phyloP scores from a whole-genome alignment of 2,113 vertebrate species.

The Rhinogobius similis region DNA sequence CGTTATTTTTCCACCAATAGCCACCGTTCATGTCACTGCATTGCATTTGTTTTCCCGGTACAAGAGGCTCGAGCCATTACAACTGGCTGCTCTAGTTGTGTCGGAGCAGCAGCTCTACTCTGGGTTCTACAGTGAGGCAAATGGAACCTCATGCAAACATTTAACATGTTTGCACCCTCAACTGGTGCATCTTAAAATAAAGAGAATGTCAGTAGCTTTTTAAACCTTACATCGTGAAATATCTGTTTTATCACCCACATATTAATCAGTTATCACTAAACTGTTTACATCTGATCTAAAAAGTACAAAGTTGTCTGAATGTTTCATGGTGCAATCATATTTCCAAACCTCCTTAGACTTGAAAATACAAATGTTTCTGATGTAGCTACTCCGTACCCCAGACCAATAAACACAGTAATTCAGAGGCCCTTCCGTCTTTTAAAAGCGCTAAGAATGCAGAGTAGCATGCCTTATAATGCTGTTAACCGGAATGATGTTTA shows the following conservation, averaged over 20 bases:
- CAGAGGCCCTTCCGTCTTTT: conserved; percentile 58
- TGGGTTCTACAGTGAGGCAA: neutral
- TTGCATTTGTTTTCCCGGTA: neutral
- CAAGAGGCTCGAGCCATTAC: neutral
- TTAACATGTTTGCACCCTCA: no score
- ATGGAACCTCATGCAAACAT: no score
- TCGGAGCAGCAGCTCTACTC: neutral
- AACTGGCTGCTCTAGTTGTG: neutral
- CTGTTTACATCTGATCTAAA: neutral
- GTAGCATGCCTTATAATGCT: conserved; percentile 76
- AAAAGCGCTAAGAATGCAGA: conserved; percentile 72
- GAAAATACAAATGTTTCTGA: conserved; percentile 40
- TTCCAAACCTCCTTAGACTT: conserved; percentile 14
- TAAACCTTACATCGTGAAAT: neutral
- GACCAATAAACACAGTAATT: conserved; percentile 59
- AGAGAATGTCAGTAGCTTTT: neutral
- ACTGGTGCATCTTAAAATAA: neutral
- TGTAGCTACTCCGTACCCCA: conserved; percentile 25
- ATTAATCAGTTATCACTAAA: neutral
- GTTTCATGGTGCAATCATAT: neutral
- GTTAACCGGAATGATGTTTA: conserved; percentile 81
- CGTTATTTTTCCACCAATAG: neutral
- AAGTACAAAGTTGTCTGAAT: neutral
- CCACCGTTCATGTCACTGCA: neutral
- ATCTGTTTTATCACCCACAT: neutral